Conservation (phyloP, 30 jellyfish, hydroid and myxozoan genomes). For the Pelagia noctiluca region DNA sequence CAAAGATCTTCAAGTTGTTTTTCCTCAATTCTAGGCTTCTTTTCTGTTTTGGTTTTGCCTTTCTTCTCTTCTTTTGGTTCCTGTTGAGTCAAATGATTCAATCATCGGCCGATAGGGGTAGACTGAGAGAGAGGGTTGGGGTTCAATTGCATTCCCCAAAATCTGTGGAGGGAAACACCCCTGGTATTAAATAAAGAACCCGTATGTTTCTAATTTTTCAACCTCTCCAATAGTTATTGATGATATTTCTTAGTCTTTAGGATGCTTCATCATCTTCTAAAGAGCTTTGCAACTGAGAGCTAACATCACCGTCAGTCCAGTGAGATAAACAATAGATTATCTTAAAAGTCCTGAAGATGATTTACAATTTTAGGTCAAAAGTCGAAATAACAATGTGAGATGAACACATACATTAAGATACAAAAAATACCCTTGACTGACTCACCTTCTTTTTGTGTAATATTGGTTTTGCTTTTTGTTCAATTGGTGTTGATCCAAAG, state of each 20-base stretch:
- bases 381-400: neutral
- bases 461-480: conserved; percentile 26
- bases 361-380: neutral
- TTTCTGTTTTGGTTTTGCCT: neutral
- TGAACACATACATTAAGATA: too few relatives aligned
- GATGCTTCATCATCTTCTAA: too few relatives aligned
- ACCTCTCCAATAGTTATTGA: too few relatives aligned
- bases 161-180: too few relatives aligned
- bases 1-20: neutral
- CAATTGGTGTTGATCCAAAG: conserved; percentile 61
- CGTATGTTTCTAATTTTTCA: too few relatives aligned
- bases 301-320: neutral
- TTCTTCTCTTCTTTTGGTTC: neutral
- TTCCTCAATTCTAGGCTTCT: neutral
- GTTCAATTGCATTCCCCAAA: neutral
- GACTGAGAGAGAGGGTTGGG: neutral
- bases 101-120: too few relatives aligned
- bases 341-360: neutral
- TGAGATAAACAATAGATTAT: neutral
- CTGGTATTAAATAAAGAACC: too few relatives aligned
- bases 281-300: neutral
- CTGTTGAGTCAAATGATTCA: neutral
- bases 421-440: too few relatives aligned
- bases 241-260: too few relatives aligned
- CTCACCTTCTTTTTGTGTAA: conserved; percentile 17